Conservation (phyloP, 2,113 vertebrate genomes). For the Bos indicus region DNA sequence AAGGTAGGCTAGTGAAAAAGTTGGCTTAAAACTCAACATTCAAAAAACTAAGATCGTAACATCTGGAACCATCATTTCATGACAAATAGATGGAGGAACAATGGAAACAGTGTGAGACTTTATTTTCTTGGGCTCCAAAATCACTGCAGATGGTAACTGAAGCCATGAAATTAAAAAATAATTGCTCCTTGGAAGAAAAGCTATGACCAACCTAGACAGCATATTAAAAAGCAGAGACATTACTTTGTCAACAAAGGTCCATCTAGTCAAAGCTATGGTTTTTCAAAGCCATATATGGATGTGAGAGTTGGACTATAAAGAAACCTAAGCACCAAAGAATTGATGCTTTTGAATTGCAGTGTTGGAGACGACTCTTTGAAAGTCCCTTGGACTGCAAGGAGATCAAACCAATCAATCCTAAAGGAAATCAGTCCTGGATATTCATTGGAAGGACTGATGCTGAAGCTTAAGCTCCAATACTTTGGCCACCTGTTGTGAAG, state of each 20-base stretch:
- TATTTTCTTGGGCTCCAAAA: background rate
- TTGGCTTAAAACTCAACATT: background rate
- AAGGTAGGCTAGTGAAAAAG: background rate
- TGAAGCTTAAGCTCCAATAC: background rate
- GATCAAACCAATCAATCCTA: background rate
- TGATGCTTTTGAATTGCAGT: background rate
- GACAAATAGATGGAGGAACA: background rate
- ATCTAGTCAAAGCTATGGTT: background rate
- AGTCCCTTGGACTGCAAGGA: background rate
- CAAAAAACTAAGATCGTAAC: background rate
- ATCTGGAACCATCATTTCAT: background rate
- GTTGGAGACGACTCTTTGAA: background rate
- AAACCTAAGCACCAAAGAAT: fast-evolving
- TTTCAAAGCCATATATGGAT: background rate
- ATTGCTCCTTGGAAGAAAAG: background rate
- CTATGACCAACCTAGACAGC: background rate
- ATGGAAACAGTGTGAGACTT: background rate
- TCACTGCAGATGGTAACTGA: background rate
- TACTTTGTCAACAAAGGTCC: background rate
- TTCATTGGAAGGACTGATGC: background rate
- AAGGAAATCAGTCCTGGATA: background rate
- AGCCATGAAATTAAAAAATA: background rate
- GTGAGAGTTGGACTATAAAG: background rate
- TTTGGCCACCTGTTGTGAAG: background rate
- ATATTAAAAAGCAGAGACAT: background rate